phyloP scores from a whole-genome alignment of 2,113 vertebrate species.

The Misgurnus anguillicaudatus region DNA sequence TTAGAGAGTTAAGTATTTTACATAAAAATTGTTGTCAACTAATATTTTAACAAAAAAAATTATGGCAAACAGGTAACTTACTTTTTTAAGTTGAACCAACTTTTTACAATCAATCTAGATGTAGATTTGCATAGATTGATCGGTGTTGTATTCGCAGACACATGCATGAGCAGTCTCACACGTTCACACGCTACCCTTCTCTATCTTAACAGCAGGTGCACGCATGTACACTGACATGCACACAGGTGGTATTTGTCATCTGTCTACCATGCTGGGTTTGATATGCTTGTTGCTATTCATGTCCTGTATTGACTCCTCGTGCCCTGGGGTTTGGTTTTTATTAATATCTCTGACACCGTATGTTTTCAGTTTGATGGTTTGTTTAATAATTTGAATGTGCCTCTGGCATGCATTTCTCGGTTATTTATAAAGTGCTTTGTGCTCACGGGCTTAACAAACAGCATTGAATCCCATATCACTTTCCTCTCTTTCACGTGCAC shows the following conservation, averaged over 20 bases:
- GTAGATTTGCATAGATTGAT: too few relatives aligned
- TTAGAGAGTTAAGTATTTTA: too few relatives aligned
- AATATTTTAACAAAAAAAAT: too few relatives aligned
- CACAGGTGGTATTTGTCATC: constrained; percentile 17
- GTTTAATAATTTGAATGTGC: constrained; percentile 68
- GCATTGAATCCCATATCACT: constrained; percentile 55
- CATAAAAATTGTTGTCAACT: too few relatives aligned
- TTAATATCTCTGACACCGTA: constrained; percentile 58
- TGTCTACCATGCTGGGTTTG: constrained; percentile 41
- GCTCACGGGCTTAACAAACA: constrained; percentile 66
- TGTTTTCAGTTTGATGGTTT: constrained; percentile 43
- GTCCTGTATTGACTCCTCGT: constrained; percentile 42
- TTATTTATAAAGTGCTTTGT: constrained; percentile 77
- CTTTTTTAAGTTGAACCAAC: too few relatives aligned
- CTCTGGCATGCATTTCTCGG: constrained; percentile 64
- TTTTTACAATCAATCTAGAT: too few relatives aligned
- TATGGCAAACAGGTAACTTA: too few relatives aligned
- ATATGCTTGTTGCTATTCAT: constrained; percentile 40
- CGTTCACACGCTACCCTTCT: neutral
- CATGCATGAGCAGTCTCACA: constrained; percentile 17
- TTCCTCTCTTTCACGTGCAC: constrained; percentile 51
- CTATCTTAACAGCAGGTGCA: constrained; percentile 39
- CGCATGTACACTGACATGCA: constrained; percentile 34
- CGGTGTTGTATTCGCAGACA: neutral
- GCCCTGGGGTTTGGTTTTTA: constrained; percentile 50